A percentile compares a stretch with the other conserved stretches of the same genome.
Evolutionary conservation across 2,888 invertebrate genomes (phyloP).

Genomic region (Drosophila phalerata): DNA sequence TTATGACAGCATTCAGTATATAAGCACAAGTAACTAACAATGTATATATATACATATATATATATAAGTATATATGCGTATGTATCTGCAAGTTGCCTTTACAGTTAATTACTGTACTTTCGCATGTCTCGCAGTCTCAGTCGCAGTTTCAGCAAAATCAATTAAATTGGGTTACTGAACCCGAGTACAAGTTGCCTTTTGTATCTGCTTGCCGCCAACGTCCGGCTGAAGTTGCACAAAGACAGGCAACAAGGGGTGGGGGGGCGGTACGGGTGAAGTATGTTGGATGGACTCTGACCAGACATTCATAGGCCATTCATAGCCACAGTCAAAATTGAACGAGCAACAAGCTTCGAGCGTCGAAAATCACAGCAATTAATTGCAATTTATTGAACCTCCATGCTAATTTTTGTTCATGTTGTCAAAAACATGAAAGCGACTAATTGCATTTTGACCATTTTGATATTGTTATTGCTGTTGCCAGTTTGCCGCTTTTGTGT

Average conservation of each 20-base stretch:
- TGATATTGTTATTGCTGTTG: constrained; percentile 12
- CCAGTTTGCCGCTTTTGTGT: constrained; percentile 22
- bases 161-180: constrained; percentile 74
- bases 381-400: constrained; percentile 45
- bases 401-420: constrained; percentile 39
- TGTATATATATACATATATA: too few relatives aligned
- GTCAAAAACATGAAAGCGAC: constrained; percentile 12
- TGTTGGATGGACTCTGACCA: not conserved
- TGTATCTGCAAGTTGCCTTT: constrained; percentile 20
- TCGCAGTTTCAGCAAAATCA: constrained; percentile 47
- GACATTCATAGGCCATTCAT: constrained; percentile 21
- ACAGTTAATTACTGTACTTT: constrained; percentile 57
- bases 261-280: too few relatives aligned
- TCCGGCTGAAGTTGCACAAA: constrained; percentile 50
- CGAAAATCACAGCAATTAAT: constrained; percentile 58
- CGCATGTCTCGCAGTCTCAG: constrained; percentile 46
- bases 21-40: constrained; percentile 5
- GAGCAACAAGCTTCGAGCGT: constrained; percentile 3
- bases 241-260: constrained; percentile 16
- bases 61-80: not conserved
- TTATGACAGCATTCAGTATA: constrained; percentile 45
- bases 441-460: constrained; percentile 34
- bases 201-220: constrained; percentile 16
- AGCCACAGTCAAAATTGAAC: constrained; percentile 12
- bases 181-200: constrained; percentile 34